Evolutionary conservation across 2,797 vertebrate species (phyloP).

Genomic region (Pyrocephalus nanus): DNA sequence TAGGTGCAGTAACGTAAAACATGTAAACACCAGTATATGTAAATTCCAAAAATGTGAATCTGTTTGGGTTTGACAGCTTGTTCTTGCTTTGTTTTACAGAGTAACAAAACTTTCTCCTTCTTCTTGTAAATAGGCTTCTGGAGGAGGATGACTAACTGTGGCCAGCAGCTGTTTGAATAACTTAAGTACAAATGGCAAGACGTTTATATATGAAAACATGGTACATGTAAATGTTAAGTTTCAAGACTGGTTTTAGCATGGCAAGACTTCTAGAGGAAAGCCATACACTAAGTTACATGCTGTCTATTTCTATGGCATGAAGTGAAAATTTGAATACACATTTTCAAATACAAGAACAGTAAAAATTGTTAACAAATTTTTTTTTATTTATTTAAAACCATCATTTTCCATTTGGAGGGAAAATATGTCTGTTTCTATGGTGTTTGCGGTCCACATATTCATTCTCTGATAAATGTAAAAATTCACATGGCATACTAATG

Average conservation of each 20-base stretch:
- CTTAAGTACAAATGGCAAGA: neutral
- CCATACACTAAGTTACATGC: neutral
- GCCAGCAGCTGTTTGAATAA: neutral
- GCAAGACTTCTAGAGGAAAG: neutral
- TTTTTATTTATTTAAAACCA: neutral
- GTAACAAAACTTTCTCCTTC: neutral
- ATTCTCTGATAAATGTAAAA: neutral
- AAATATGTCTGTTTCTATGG: neutral
- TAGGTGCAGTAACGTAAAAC: neutral
- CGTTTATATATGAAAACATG: neutral
- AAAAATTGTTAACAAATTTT: neutral
- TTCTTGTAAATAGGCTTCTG: neutral
- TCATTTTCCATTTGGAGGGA: neutral
- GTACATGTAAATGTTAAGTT: neutral
- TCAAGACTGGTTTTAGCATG: neutral
- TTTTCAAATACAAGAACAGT: neutral
- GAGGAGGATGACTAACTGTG: neutral
- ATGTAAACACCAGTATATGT: neutral
- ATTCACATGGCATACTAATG: neutral
- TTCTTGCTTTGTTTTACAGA: neutral
- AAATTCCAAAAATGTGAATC: neutral
- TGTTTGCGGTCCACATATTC: neutral
- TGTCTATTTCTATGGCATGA: neutral
- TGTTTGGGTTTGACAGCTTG: neutral
- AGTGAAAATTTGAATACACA: neutral